Evolutionary conservation across 2,797 vertebrate genomes (phyloP), one percentile per base, ranked within the genome.

Genomic region (Dryobates pubescens): DNA sequence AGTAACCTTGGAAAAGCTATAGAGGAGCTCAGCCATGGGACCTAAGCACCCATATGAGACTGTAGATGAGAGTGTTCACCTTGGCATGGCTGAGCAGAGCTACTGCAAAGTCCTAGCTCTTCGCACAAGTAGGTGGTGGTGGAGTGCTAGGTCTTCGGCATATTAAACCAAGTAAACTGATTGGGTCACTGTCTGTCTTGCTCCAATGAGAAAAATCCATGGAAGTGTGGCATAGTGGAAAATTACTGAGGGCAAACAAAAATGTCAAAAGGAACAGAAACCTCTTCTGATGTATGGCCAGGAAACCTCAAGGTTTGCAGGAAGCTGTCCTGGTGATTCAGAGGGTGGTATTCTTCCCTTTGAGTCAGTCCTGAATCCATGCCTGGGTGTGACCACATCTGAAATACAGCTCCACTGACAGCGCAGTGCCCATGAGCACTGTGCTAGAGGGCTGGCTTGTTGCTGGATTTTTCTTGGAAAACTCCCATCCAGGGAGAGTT

Each of bases 301-400:
- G 96, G 95, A 94, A 95, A 94, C 89, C 89, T 85, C 84, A 92
- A 86, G 80, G 86, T 93, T 82, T 95, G 85, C 80, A 94, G 93
- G 79, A 93, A 75, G 89, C 81, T 65, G 17, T 71, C 45, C 85
- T 94, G 65, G 72, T 95, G 93, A 95, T 94, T 97, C 96, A 96
- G 24, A 68, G 76, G 74, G 47, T 92, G 68, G 59, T 72, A 91
- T 90, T 84, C 93, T 96, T 96, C 93, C 92, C 94, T 92, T 90
- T 96, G 96, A 97, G 96, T 96, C 96, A 95, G 95, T 27, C 83
- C 85, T 92, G 84, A 88, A 47, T 38, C 81, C 64, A 30, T 10
- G 30, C 94, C 93, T 72, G 22, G 67, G 41, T 24, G 32, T n/a
- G 67, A 95, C 96, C 96, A 96, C 97, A 97, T 97, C 97, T 97